Percentiles rank a stretch among this genome's conserved stretches.
Evolutionary conservation across 2,888 invertebrate species (phyloP).

Genomic region (Hirtodrosophila alboralis): DNA sequence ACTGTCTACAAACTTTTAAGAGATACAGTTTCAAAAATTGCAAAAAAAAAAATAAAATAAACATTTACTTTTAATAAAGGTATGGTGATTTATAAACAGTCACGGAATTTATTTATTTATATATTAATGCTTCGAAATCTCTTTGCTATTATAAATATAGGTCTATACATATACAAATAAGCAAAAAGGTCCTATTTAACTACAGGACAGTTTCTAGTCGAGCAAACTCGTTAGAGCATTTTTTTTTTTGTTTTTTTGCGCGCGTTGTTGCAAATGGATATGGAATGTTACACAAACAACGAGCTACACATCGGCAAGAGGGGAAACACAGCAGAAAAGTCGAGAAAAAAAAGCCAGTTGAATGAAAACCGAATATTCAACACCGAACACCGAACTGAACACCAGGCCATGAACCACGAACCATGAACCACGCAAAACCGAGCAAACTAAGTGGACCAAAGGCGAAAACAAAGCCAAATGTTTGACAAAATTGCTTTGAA

Average conservation of each 20-base stretch:
- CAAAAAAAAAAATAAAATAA: too few relatives aligned
- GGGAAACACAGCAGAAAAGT: slow-evolving; percentile 38
- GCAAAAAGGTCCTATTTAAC: too few relatives aligned
- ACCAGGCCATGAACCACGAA: neutral
- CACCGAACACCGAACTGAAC: slow-evolving; percentile 13
- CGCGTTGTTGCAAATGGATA: slow-evolving; percentile 68
- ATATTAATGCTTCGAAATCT: too few relatives aligned
- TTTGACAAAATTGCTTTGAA: slow-evolving; percentile 24
- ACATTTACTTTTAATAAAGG: too few relatives aligned
- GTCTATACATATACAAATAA: too few relatives aligned
- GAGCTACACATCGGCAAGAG: slow-evolving; percentile 15
- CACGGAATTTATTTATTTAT: too few relatives aligned
- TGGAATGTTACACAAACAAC: slow-evolving; percentile 74
- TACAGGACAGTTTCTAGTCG: neutral
- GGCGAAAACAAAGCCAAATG: slow-evolving; percentile 41
- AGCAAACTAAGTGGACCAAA: slow-evolving; percentile 18
- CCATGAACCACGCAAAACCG: slow-evolving; percentile 1
- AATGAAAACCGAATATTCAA: slow-evolving; percentile 19
- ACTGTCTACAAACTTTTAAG: too few relatives aligned
- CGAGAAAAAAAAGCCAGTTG: slow-evolving; percentile 12
- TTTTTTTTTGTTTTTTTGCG: slow-evolving; percentile 33
- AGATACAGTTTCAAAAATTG: too few relatives aligned
- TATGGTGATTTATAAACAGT: too few relatives aligned
- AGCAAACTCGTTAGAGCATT: neutral
- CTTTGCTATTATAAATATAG: too few relatives aligned